Evolutionary conservation across 2,888 invertebrate species (phyloP), one percentile per base, ranked within the genome.

Genomic region (Carpatolechia fugitivella): DNA sequence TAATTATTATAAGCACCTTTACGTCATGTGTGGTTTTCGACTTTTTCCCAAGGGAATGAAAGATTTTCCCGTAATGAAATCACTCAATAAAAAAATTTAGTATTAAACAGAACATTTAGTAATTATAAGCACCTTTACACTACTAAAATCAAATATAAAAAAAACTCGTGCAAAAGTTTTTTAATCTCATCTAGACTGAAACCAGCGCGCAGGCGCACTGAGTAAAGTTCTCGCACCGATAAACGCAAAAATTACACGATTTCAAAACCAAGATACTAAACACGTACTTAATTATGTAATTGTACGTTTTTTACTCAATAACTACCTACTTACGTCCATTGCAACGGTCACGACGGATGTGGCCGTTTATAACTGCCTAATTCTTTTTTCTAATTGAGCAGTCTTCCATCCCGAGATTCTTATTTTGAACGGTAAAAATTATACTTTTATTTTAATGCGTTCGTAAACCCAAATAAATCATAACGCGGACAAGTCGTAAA

Each of bases 201-300:
- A 33, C 33, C 10, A 10, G 33, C n/a, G 33, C 3, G 10, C 4
- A 5, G n/a, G 33, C n/a, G 33, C 3, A n/a, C 4, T 33, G 29
- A 13, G 29, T 14, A 24, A 47, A 29, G 48, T 48, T 31, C 18
- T 16, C 35, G 31, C 48, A 31, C 16, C 48, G 35, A 33, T 48
- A 20, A 48, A 48, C 48, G 48, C 16, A 33, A 18, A 48, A 49
- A 49, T 49, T 49, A 49, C 20, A 20, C 49, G 35, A 49, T 49
- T 49, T 35, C 14, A 49, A 31, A 30, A 47, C 30, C 31, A 16
- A 47, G 47, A 47, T 47, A 47, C 30, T 47, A 33, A 50, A 54
- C 56, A 52, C 49, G 52, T 65, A 52, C 48, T 48, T 64, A 66
- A 70, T 70, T 69, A 63, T 60, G 60, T 64, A 65, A 70, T 69